phyloP scores from a whole-genome alignment of 1,140 invertebrate genomes.

The Lysiphlebus fabarum region DNA sequence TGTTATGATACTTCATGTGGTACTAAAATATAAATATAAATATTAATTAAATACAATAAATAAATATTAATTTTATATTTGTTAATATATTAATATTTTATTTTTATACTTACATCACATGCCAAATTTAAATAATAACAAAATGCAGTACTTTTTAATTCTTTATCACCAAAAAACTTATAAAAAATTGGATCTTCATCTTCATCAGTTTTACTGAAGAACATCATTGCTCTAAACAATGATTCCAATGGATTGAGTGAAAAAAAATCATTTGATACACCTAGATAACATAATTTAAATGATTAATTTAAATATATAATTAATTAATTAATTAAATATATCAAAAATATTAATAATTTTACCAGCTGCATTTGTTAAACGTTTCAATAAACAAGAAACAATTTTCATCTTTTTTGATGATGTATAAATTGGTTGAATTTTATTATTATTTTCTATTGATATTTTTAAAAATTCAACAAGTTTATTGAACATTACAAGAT shows the following conservation, averaged over 20 bases:
- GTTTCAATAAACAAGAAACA: conserved; percentile 42
- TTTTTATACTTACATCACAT: conserved; percentile 56
- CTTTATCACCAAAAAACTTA: conserved; percentile 44
- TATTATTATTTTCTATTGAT: conserved; percentile 24
- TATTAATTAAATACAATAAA: too few relatives aligned
- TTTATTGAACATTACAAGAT: conserved; percentile 37
- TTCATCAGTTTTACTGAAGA: conserved; percentile 35
- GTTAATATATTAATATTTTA: too few relatives aligned
- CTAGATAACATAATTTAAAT: conserved; percentile 24
- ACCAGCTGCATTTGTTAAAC: conserved; percentile 47
- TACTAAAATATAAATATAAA: too few relatives aligned
- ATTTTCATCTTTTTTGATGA: conserved; percentile 23
- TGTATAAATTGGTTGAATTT: conserved; percentile 55
- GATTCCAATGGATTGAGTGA: conserved; percentile 56
- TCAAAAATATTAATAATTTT: too few relatives aligned
- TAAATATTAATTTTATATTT: too few relatives aligned
- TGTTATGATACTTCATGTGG: conserved; percentile 49
- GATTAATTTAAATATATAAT: too few relatives aligned
- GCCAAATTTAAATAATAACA: conserved; percentile 48
- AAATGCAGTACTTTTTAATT: conserved; percentile 57
- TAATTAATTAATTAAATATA: too few relatives aligned
- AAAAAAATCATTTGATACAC: conserved; percentile 31
- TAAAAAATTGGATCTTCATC: conserved; percentile 41
- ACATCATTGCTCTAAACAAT: conserved; percentile 53
- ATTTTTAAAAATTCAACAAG: conserved; percentile 46